phyloP scores from a whole-genome alignment of 2,888 invertebrate genomes.

The Dioctria linearis region DNA sequence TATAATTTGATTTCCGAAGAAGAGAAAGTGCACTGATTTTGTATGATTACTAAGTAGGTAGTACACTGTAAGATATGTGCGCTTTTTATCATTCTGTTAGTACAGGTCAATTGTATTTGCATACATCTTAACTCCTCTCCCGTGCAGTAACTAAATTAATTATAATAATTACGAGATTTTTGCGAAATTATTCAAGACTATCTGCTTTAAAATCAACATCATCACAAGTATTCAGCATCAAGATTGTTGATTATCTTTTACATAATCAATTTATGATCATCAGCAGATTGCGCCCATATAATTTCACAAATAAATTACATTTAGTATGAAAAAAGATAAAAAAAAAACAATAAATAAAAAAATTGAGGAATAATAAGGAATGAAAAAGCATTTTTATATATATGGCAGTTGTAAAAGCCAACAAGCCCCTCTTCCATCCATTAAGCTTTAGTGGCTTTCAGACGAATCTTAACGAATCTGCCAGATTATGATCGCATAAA shows the following conservation, averaged over 20 bases:
- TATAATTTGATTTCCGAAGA: too few species aligned
- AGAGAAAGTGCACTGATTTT: too few species aligned
- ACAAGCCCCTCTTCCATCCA: neutral
- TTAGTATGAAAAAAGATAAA: conserved; percentile 21
- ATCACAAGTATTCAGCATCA: neutral
- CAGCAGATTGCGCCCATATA: conserved; percentile 19
- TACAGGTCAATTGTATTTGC: too few species aligned
- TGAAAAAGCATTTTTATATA: neutral
- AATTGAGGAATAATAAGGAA: neutral
- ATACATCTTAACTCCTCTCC: too few species aligned
- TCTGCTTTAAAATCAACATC: too few species aligned
- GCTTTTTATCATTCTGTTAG: too few species aligned
- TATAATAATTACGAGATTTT: too few species aligned
- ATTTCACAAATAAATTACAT: conserved; percentile 36
- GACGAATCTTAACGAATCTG: conserved; percentile 37
- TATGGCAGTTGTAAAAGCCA: neutral
- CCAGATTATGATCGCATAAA: conserved; percentile 48
- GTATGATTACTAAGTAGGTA: too few species aligned
- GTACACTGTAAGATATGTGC: too few species aligned
- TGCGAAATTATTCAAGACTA: too few species aligned
- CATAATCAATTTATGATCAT: conserved; percentile 41
- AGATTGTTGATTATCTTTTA: conserved; percentile 11
- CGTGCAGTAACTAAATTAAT: too few species aligned
- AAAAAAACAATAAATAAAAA: neutral
- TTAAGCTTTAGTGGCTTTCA: conserved; percentile 28